These are phyloP conservation scores for Actinia tenebrosa DNA, from an alignment of 64 coral and sea anemone genomes.

Conservation along the genomic window DNA sequence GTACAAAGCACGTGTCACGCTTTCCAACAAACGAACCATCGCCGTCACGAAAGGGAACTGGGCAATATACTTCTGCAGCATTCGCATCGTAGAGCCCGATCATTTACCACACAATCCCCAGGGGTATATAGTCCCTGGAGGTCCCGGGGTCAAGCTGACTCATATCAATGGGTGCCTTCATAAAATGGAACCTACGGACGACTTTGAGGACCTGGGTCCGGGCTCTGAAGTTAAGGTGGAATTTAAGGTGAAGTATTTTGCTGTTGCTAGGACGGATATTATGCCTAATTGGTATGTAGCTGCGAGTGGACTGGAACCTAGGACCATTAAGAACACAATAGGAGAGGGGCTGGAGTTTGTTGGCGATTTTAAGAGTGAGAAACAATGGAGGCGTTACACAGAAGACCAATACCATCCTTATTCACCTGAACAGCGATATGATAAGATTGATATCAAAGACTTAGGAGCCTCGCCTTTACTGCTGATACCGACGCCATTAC, in stretches of 20 bases:
- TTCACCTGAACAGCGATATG: constrained; percentile 54
- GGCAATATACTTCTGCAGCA: constrained; percentile 84
- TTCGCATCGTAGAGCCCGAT: constrained; percentile 60
- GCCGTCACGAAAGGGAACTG: constrained; percentile 51
- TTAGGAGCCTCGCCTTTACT: constrained; percentile 12
- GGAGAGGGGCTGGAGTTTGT: constrained; percentile 67
- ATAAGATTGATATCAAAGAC: constrained; percentile 32
- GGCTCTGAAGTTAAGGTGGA: constrained; percentile 30
- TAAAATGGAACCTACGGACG: constrained; percentile 71
- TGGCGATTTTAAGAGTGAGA: constrained; percentile 57
- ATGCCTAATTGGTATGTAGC: constrained; percentile 80
- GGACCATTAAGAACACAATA: constrained; percentile 50
- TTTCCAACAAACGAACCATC: constrained; percentile 40
- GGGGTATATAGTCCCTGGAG: constrained; percentile 80
- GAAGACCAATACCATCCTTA: constrained; percentile 59
- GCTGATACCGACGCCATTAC: constrained; percentile 37
- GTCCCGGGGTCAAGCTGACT: constrained; percentile 48
- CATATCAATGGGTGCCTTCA: constrained; percentile 84
- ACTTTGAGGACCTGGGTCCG: constrained; percentile 45
- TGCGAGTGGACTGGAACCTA: constrained; percentile 39
- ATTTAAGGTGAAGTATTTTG: constrained; percentile 46
- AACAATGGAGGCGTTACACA: constrained; percentile 66
- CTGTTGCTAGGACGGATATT: constrained; percentile 66
- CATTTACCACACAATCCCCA: constrained; percentile 63
- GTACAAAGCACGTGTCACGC: constrained; percentile 47